Conservation (phyloP, 2,113 vertebrate species). For the Carettochelys insculpta region DNA sequence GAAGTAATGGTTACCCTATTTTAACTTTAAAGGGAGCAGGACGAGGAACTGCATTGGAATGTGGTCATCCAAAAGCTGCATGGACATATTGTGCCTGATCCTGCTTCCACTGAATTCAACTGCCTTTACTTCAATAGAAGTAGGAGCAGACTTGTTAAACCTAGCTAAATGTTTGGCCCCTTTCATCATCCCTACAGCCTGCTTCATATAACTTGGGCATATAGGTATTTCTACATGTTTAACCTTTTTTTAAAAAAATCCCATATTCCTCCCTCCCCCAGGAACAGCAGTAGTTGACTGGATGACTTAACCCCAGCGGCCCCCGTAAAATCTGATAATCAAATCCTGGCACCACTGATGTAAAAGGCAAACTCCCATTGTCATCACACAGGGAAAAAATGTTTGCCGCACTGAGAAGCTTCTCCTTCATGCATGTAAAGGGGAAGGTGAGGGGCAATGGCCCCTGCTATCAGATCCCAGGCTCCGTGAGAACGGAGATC, state of each 20-base stretch:
- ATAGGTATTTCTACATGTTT: background rate
- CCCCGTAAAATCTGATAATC: background rate
- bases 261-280: background rate
- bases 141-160: background rate
- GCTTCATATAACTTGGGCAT: background rate
- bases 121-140: background rate
- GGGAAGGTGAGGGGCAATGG: too few relatives aligned
- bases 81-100: rapidly evolving
- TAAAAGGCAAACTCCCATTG: background rate
- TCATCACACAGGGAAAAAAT: background rate
- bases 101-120: background rate
- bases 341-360: background rate
- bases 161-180: background rate
- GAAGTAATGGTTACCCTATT: background rate
- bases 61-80: background rate
- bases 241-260: background rate
- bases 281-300: background rate
- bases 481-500: rapidly evolving
- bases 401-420: background rate
- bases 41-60: background rate
- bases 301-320: background rate
- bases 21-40: constrained; percentile 15
- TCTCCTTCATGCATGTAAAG: background rate
- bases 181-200: background rate
- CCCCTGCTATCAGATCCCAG: too few relatives aligned